Evolutionary conservation across 2,888 invertebrate genomes (phyloP).

Genomic region (Entomobrya proxima): DNA sequence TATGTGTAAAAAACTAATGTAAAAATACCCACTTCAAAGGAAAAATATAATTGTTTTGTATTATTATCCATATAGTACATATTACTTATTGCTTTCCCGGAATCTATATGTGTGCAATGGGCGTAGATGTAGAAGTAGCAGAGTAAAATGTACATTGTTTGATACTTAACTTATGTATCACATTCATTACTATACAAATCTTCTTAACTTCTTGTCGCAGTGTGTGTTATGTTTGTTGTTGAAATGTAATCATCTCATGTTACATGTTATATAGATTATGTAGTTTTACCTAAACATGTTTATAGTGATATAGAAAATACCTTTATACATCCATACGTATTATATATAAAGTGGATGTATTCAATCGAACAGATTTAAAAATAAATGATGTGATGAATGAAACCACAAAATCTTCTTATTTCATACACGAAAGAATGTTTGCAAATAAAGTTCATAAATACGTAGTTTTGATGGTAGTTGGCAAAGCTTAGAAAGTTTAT

Average conservation of each 20-base stretch:
- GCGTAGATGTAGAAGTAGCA: not conserved
- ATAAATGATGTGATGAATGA: slow-evolving; percentile 36
- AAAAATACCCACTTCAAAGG: slow-evolving; percentile 7
- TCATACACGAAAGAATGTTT: not conserved
- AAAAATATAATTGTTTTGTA: slow-evolving; percentile 27
- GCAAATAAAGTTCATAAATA: not conserved
- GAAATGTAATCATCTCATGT: slow-evolving; percentile 22
- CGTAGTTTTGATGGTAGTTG: not conserved
- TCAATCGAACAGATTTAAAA: slow-evolving; percentile 28
- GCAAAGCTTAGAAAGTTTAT: too few relatives aligned
- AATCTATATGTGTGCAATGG: not conserved
- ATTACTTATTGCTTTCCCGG: slow-evolving; percentile 34
- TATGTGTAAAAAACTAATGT: not conserved
- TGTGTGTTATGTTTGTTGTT: too few relatives aligned
- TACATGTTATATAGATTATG: not conserved
- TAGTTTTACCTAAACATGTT: not conserved
- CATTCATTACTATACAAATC: slow-evolving; percentile 30
- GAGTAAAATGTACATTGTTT: not conserved
- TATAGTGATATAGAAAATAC: not conserved
- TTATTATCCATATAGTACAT: slow-evolving; percentile 10
- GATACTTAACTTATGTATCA: not conserved
- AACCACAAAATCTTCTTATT: slow-evolving; percentile 41
- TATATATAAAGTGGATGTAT: not conserved
- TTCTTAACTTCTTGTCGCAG: slow-evolving; percentile 22
- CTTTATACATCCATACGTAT: not conserved